Conservation (phyloP, 92 coral and sea anemone species). For the Siderastrea radians region DNA sequence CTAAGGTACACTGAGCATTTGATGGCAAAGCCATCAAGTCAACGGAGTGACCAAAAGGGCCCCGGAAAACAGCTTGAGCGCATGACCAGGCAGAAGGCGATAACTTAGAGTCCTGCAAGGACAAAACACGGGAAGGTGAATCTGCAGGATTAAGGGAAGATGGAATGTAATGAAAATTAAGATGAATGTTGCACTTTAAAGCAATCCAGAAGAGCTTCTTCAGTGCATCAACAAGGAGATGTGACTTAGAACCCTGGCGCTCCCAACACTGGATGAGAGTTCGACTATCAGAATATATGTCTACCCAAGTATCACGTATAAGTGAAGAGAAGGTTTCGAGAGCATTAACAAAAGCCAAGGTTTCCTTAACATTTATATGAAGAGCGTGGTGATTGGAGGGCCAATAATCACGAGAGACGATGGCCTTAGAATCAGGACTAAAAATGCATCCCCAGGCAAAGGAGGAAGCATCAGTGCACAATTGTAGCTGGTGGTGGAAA, state of each 20-base stretch:
- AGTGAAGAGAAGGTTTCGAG: not conserved
- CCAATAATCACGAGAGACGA: not conserved
- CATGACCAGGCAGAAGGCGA: slow-evolving; percentile 23
- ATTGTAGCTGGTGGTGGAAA: slow-evolving; percentile 22
- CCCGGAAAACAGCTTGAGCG: slow-evolving; percentile 22
- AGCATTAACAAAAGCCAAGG: slow-evolving; percentile 27
- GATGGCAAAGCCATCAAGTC: slow-evolving; percentile 56
- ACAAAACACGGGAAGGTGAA: slow-evolving; percentile 35
- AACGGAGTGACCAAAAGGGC: slow-evolving; percentile 33
- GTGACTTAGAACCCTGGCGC: slow-evolving; percentile 34
- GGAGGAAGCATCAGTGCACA: slow-evolving; percentile 39
- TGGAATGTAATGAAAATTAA: slow-evolving; percentile 2
- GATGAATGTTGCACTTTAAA: slow-evolving; percentile 22
- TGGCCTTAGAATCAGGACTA: slow-evolving; percentile 10
- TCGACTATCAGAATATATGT: slow-evolving; percentile 30
- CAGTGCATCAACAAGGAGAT: not conserved
- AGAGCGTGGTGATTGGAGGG: not conserved
- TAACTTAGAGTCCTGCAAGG: slow-evolving; percentile 27
- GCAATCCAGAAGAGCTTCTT: not conserved
- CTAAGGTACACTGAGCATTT: slow-evolving; percentile 19
- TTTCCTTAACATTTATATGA: slow-evolving; percentile 30
- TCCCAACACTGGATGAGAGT: slow-evolving; percentile 13
- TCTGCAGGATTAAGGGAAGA: slow-evolving; percentile 39
- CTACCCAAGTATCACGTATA: not conserved
- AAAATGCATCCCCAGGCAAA: slow-evolving; percentile 36